Evolutionary conservation across 1,140 invertebrate genomes (phyloP), one percentile per base, ranked within the genome.

Genomic region (Caenorhabditis latens): DNA sequence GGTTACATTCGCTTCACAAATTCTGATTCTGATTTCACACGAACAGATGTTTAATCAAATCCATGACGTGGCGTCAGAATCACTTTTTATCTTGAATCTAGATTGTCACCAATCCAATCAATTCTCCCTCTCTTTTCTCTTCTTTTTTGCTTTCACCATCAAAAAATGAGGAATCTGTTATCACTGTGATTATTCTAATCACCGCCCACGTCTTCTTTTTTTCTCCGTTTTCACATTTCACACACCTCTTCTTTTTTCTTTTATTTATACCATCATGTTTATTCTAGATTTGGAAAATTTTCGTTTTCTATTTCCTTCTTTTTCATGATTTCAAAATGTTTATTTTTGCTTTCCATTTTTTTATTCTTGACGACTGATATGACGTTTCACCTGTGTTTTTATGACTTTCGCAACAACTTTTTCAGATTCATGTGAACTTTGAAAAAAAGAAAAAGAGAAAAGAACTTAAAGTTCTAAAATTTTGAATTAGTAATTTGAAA

Each of bases 31-130:
- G 61, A 32, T 63, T 63, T 21, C 2, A 19, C 11, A 46, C 65
- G 65, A 71, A 71, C 65, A 71, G 40, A 71, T 19, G 65, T n/a
- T 71, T 71, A 43, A 71, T 71, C 42, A 71, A 24, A 71, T 71
- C 46, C 46, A 11, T 65, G 61, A 65, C 61, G 61, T 65, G 61
- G 61, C 61, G 40, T 40, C n/a, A n/a, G n/a, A n/a, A 40, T 65
- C 4, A 11, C 61, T 13, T 40, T 40, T 40, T 11, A 11, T 65
- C 32, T 40, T 43, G 14, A 32, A 32, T 71, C 19, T 19, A 21
- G 57, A 9, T 61, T 61, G 46, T 71, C 42, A 14, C 32, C 57
- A 19, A 58, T 58, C 8, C 16, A 58, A 58, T 58, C 57, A 58
- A 21, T 32, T 63, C 24, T 32, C 61, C 13, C 11, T 32, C 24